Conservation (phyloP, 2,888 invertebrate genomes). For the Acronicta leporina region DNA sequence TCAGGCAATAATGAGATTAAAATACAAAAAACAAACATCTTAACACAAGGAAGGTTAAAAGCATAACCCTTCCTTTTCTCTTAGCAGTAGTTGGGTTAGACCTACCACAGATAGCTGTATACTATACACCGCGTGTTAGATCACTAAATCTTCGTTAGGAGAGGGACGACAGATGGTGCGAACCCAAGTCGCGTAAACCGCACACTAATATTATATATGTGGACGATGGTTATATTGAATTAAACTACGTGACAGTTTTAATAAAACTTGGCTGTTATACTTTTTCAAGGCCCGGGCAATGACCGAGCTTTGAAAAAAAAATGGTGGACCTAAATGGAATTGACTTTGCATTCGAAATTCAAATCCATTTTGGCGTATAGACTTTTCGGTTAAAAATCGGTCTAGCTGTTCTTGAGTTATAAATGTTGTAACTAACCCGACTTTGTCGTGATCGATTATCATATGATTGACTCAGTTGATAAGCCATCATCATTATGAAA, state of each 20-base stretch:
- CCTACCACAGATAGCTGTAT: constrained; percentile 48
- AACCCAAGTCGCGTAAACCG: constrained; percentile 47
- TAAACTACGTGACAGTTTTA: constrained; percentile 53
- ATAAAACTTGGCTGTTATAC: constrained; percentile 32
- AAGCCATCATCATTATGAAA: too few relatives aligned
- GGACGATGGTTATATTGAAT: constrained; percentile 49
- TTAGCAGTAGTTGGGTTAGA: constrained; percentile 30
- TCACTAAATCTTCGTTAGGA: constrained; percentile 81
- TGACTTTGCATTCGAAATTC: neutral
- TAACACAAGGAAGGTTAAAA: neutral
- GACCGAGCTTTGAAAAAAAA: constrained; percentile 2
- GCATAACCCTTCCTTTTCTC: constrained; percentile 10
- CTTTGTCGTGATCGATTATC: too few relatives aligned
- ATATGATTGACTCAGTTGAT: too few relatives aligned
- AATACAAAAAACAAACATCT: too few relatives aligned
- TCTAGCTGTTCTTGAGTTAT: too few relatives aligned
- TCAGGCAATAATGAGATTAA: too few relatives aligned
- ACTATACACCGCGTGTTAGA: constrained; percentile 59
- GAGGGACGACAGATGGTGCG: constrained; percentile 67
- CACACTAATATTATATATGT: constrained; percentile 46
- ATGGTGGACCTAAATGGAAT: neutral
- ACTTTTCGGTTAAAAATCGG: too few relatives aligned
- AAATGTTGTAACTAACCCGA: too few relatives aligned
- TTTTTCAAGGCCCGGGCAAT: constrained; percentile 17
- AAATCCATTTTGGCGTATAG: too few relatives aligned